A percentile compares a stretch with the other conserved stretches of the same genome.
Conservation (phyloP, 2,113 vertebrate genomes). For the Struthio camelus region DNA sequence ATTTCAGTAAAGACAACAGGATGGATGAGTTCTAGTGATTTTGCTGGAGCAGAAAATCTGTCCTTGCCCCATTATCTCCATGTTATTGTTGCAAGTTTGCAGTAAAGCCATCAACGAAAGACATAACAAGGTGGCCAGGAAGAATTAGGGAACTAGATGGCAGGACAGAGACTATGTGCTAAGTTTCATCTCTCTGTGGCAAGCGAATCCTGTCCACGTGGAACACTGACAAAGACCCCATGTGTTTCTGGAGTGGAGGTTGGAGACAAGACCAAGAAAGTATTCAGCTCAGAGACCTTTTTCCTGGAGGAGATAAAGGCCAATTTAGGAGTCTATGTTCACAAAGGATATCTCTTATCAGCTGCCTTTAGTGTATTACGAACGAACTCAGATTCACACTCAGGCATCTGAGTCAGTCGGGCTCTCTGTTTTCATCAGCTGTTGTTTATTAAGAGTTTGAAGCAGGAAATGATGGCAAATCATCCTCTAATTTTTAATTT, state of each 20-base stretch:
- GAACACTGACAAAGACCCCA: neutral
- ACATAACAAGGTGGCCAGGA: neutral
- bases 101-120: neutral
- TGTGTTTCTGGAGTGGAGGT: neutral
- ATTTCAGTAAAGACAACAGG: neutral
- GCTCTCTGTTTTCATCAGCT: constrained; percentile 40
- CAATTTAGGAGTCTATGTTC: neutral
- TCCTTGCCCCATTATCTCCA: neutral
- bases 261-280: neutral
- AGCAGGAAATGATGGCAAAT: constrained; percentile 35
- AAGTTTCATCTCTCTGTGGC: neutral
- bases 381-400: constrained; percentile 41
- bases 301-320: neutral
- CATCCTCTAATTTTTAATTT: constrained; percentile 57
- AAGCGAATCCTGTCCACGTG: rapidly evolving
- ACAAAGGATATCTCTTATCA: neutral
- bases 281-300: neutral
- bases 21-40: neutral
- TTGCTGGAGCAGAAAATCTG: neutral
- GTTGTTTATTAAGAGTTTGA: constrained; percentile 42
- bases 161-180: neutral
- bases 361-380: neutral
- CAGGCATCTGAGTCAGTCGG: neutral
- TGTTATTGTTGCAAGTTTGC: neutral
- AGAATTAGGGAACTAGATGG: neutral